Percentiles rank a stretch among this genome's conserved stretches.
These are phyloP conservation scores for Drosophila limbata DNA, from an alignment of 2,888 invertebrate species.

Conservation along the genomic window DNA sequence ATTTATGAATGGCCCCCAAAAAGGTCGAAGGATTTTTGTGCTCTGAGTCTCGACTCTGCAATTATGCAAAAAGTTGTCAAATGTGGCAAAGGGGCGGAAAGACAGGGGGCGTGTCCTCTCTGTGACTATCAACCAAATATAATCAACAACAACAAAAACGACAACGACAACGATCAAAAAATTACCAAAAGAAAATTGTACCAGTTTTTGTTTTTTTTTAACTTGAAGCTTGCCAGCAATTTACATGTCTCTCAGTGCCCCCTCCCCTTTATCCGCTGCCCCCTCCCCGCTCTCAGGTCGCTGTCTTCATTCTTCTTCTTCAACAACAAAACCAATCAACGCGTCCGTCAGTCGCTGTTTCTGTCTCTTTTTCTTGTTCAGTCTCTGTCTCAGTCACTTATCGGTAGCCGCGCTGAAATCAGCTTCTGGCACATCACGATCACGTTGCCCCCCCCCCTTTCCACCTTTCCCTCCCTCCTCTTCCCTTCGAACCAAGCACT, in stretches of 20 bases:
- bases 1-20: slow-evolving; percentile 72
- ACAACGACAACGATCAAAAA: slow-evolving; percentile 30
- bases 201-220: slow-evolving; percentile 59
- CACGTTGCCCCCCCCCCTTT: slow-evolving; percentile 42
- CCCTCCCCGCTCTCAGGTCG: no score
- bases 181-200: slow-evolving; percentile 63
- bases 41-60: slow-evolving; percentile 37
- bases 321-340: slow-evolving; percentile 81
- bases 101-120: slow-evolving; percentile 44
- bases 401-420: slow-evolving; percentile 81
- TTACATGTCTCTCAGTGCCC: slow-evolving; percentile 81
- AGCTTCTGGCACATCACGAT: slow-evolving; percentile 84
- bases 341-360: slow-evolving; percentile 76
- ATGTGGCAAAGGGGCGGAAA: slow-evolving; percentile 31
- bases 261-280: background rate
- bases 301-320: slow-evolving; percentile 21
- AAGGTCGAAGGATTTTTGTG: slow-evolving; percentile 3
- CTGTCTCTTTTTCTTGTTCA: slow-evolving; percentile 14
- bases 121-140: slow-evolving; percentile 74
- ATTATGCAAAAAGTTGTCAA: slow-evolving; percentile 80
- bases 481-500: background rate
- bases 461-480: background rate
- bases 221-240: slow-evolving; percentile 62
- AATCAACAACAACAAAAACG: slow-evolving; percentile 55
- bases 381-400: slow-evolving; percentile 61